phyloP scores from a whole-genome alignment of 2,113 vertebrate genomes.

The Rhipidura dahli region DNA sequence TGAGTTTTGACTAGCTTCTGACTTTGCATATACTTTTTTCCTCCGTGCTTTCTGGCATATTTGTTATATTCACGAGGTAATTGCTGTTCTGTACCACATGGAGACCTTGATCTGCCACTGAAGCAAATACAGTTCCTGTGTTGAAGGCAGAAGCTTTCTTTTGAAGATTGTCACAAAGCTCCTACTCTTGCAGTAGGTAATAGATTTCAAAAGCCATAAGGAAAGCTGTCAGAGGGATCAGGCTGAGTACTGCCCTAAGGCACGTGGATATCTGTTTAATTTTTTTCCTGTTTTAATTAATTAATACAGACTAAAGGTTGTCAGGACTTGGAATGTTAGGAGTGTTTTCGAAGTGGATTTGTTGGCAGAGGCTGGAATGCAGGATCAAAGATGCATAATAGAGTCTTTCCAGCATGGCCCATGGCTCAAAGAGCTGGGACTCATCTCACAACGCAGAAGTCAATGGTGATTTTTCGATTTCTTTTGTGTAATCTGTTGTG shows the following conservation, averaged over 20 bases:
- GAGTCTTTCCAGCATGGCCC: not conserved
- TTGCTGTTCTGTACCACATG: not conserved
- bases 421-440: not conserved
- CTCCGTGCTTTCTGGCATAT: not conserved
- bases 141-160: not conserved
- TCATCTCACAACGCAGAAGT: not conserved
- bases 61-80: not conserved
- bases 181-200: not conserved
- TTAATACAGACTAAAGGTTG: constrained; percentile 11
- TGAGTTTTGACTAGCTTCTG: not conserved
- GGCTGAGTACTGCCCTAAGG: not conserved
- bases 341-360: not conserved
- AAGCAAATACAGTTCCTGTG: not conserved
- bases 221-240: not conserved
- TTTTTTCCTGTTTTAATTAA: not conserved
- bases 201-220: not conserved
- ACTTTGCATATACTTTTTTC: not conserved
- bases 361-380: not conserved
- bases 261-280: not conserved
- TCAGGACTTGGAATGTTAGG: not conserved
- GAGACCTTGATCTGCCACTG: constrained; percentile 21
- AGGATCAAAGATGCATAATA: not conserved
- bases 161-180: not conserved
- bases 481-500: not conserved
- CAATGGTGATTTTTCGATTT: not conserved